Percentiles rank a stretch among this genome's conserved stretches.
These are phyloP conservation scores for Periparus ater DNA, from an alignment of 2,797 vertebrate genomes.

Conservation along the genomic window DNA sequence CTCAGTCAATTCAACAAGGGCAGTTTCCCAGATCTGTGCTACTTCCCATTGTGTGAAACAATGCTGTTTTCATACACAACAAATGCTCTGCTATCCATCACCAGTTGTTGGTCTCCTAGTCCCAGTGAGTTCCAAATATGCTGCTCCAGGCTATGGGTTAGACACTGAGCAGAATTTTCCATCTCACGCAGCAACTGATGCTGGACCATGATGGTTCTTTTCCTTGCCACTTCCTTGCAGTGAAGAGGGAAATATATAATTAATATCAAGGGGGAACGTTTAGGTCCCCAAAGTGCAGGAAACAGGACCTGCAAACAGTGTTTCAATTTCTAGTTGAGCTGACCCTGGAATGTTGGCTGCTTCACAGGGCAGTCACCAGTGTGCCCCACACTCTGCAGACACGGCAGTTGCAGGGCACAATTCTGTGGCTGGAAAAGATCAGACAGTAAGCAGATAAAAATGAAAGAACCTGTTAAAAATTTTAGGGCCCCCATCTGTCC, in stretches of 20 bases:
- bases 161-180: background rate
- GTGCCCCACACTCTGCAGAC: background rate
- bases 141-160: background rate
- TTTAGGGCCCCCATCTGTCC: background rate
- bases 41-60: background rate
- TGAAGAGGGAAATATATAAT: background rate
- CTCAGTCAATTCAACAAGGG: background rate
- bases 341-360: background rate
- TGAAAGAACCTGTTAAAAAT: background rate
- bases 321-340: background rate
- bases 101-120: too few species aligned
- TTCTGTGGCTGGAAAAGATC: background rate
- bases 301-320: background rate
- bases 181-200: background rate
- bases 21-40: background rate
- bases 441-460: background rate
- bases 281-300: background rate
- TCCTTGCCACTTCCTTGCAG: background rate
- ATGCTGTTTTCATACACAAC: background rate
- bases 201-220: background rate
- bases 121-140: fast-evolving
- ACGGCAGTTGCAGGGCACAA: background rate
- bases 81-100: background rate
- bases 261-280: background rate
- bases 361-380: background rate